Base-by-base conservation (phyloP, 1,140 invertebrate genomes). In the Macrobrachium rosenbergii region DNA sequence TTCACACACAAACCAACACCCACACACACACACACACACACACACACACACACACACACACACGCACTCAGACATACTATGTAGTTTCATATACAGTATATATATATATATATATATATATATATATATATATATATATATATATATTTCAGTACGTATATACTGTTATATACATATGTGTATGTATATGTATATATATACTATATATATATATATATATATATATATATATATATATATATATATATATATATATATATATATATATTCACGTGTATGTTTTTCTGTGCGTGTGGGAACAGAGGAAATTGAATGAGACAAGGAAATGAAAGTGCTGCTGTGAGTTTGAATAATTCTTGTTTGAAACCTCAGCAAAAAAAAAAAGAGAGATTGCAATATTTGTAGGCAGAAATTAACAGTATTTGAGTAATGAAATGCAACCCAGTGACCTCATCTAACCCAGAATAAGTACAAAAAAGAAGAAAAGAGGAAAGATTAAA, bases 71-170 rank as follows among this genome's bases (percentile, higher is more conserved):
- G 5, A 10, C 10, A 52, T 52, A 52, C 45, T 52, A 10, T 52
- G 10, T 52, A 52, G 5, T 6, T 52, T 6, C 6, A 10, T 52
- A 67, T 67, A 67, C 10, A 67, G 16, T 67, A 67, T 67, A 67
- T 67, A 23, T 21, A 67, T 75, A 75, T 75, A 75, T 75, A 75
- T 75, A 75, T 75, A 75, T 75, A 75, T 75, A 75, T 75, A 75
- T 75, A 75, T 75, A 75, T 75, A 75, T 75, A 75, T 75, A 75
- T 75, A 75, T 75, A 75, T 75, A 75, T 75, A 75, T 75, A 75
- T 75, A 75, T 75, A 37, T 75, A 37, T 75, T 3, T 75, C 2
- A 8, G 6, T 75, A 21, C 5, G 10, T 37, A 17, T 19, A 21
- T 75, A 21, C 19, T 7, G 5, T 10, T 75, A n/a, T 75, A 37